A percentile compares a stretch with the other conserved stretches of the same genome.
phyloP scores from a whole-genome alignment of 2,888 invertebrate genomes.

The Microctonus hyperodae region DNA sequence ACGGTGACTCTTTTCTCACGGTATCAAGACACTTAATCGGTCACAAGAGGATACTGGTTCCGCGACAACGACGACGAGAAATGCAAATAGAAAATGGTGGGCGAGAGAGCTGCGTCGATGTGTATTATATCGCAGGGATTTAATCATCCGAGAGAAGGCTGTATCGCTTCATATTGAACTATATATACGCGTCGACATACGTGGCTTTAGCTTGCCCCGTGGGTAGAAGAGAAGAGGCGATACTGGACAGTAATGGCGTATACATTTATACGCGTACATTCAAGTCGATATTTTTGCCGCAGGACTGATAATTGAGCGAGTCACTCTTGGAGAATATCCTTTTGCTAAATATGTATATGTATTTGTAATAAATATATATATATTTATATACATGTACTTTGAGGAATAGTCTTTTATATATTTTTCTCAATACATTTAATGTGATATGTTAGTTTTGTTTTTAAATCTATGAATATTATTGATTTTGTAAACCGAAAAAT shows the following conservation, averaged over 20 bases:
- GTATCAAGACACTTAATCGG: conserved; percentile 44
- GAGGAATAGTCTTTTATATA: neutral
- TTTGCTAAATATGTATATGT: neutral
- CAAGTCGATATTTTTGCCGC: conserved; percentile 21
- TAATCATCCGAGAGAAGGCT: conserved; percentile 34
- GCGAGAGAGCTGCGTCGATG: conserved; percentile 30
- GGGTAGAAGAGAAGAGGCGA: neutral
- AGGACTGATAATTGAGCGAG: conserved; percentile 27
- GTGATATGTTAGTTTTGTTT: neutral
- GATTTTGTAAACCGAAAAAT: too few species aligned
- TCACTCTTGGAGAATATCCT: neutral
- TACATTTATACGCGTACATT: neutral
- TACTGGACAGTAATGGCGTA: neutral
- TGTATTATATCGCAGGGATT: conserved; percentile 40
- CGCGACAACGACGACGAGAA: conserved; percentile 40
- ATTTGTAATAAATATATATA: neutral
- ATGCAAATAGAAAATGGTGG: conserved; percentile 44
- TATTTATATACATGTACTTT: neutral
- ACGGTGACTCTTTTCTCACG: conserved; percentile 44
- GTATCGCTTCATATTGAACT: conserved; percentile 1
- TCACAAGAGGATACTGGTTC: conserved; percentile 24
- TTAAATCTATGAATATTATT: too few species aligned
- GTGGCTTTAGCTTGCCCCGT: neutral
- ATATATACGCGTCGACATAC: neutral
- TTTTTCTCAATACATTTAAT: neutral